Evolutionary conservation across 2,113 vertebrate species (phyloP).

Genomic region (Malurus melanocephalus): DNA sequence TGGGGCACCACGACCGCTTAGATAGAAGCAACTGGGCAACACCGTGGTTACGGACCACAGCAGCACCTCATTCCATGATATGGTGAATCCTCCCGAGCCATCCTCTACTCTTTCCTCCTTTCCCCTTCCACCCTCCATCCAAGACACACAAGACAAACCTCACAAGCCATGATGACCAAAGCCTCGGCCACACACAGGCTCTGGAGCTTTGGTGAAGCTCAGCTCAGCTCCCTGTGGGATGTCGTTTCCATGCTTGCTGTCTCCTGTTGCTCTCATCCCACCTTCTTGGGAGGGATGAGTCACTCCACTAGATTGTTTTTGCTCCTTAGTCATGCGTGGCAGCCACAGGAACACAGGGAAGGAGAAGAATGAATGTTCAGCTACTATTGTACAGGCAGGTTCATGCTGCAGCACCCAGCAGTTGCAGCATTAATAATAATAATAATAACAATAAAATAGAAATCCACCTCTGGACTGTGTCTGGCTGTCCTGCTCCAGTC

Average conservation of each 20-base stretch:
- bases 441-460: background rate
- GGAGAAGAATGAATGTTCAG: background rate
- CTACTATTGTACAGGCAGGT: background rate
- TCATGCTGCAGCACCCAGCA: background rate
- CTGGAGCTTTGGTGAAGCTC: background rate
- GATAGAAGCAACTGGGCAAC: background rate
- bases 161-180: background rate
- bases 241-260: background rate
- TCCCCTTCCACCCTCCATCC: background rate
- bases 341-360: background rate
- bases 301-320: constrained; percentile 38
- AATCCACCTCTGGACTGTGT: background rate
- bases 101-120: background rate
- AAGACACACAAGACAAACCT: background rate
- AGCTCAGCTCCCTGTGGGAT: background rate
- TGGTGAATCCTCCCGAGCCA: background rate
- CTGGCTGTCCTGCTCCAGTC: background rate
- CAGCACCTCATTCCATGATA: fast-evolving
- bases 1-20: background rate
- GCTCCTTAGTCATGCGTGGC: constrained; percentile 31
- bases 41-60: background rate
- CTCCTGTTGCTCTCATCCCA: constrained; percentile 27
- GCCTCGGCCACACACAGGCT: fast-evolving
- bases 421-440: background rate
- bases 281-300: constrained; percentile 28